Percentiles rank a stretch among this genome's conserved stretches.
phyloP scores from a whole-genome alignment of 2,113 vertebrate species.

The Scomber japonicus region DNA sequence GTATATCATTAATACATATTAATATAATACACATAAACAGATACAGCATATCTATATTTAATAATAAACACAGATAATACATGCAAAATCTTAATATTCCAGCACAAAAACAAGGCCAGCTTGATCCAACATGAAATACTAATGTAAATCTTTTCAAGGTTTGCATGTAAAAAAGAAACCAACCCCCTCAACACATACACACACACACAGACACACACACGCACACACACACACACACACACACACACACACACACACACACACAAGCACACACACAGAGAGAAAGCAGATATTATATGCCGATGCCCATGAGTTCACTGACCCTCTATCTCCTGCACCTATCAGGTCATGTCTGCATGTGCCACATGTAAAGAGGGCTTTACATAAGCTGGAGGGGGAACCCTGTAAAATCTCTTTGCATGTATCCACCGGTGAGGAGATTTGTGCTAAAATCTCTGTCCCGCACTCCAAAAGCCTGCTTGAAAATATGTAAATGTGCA shows the following conservation, averaged over 20 bases:
- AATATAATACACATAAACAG: too few species aligned
- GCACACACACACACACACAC: too few species aligned
- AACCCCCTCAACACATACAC: too few species aligned
- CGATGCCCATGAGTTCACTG: slow-evolving; percentile 51
- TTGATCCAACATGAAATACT: slow-evolving; percentile 6
- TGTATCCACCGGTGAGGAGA: slow-evolving; percentile 61
- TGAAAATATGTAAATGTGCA: slow-evolving; percentile 83
- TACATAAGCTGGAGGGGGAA: slow-evolving; percentile 69
- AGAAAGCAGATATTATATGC: slow-evolving; percentile 2
- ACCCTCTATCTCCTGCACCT: slow-evolving; percentile 58
- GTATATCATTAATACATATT: too few species aligned
- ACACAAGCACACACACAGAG: too few species aligned
- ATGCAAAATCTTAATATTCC: neutral
- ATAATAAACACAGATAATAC: slow-evolving; percentile 3
- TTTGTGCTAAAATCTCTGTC: slow-evolving; percentile 73
- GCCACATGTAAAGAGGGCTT: slow-evolving; percentile 66
- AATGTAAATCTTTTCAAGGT: slow-evolving; percentile 18
- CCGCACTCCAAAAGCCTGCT: slow-evolving; percentile 74
- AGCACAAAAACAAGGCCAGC: slow-evolving; percentile 11
- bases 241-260: too few species aligned
- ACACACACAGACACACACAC: too few species aligned
- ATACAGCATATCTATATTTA: neutral
- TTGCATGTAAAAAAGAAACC: neutral
- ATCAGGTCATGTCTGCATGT: slow-evolving; percentile 62
- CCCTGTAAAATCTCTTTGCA: slow-evolving; percentile 60